Conservation (phyloP, 2,888 invertebrate species). For the Adela reaumurella region DNA sequence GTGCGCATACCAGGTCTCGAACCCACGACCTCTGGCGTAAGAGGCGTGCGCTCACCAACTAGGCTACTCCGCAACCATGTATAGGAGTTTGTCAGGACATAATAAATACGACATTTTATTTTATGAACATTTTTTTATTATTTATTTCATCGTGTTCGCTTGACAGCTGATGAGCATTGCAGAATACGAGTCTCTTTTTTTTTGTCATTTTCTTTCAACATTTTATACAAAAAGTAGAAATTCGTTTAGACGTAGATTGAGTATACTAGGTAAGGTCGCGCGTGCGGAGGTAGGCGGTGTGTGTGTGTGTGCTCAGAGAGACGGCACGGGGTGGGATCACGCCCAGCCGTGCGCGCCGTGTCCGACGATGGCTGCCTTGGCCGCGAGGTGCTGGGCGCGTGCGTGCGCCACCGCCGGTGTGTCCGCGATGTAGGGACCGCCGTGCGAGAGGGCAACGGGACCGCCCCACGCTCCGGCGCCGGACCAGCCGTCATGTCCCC, state of each 20-base stretch:
- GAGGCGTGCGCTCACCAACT: too few relatives aligned
- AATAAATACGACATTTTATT: too few relatives aligned
- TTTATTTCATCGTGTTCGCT: neutral
- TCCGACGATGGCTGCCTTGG: neutral
- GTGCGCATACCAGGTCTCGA: too few relatives aligned
- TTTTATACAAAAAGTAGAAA: neutral
- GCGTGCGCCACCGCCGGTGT: neutral
- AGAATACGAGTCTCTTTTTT: neutral
- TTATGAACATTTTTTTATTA: neutral
- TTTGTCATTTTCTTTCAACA: neutral
- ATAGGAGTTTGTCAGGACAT: too few relatives aligned
- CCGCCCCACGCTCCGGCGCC: neutral
- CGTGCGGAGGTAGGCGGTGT: neutral
- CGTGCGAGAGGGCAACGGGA: neutral
- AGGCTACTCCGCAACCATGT: too few relatives aligned
- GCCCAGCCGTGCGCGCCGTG: neutral
- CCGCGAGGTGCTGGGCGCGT: neutral
- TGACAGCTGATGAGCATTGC: neutral
- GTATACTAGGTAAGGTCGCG: neutral
- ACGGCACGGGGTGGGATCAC: neutral
- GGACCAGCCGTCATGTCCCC: conserved; percentile 24
- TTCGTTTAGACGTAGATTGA: neutral
- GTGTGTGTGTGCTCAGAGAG: neutral
- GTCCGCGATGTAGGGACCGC: neutral
- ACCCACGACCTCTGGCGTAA: too few relatives aligned